phyloP scores from a whole-genome alignment of 2,888 invertebrate species.

The Macrophya alboannulata region DNA sequence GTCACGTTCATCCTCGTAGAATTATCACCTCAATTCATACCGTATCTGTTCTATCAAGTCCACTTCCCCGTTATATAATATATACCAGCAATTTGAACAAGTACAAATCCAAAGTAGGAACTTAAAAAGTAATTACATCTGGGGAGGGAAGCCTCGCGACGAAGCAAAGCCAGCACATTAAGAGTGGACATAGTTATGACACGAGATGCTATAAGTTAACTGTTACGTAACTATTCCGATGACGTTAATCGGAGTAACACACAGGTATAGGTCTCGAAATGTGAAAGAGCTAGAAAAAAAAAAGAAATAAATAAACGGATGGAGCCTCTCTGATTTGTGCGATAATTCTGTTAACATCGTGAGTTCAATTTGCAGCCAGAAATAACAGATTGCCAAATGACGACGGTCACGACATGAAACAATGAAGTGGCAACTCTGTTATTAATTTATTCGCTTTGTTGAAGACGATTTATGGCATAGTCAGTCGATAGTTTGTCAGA shows the following conservation, averaged over 20 bases:
- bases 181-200: neutral
- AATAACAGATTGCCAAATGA: neutral
- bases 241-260: neutral
- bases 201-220: neutral
- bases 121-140: neutral
- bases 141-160: neutral
- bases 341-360: neutral
- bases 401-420: neutral
- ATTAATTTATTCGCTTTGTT: neutral
- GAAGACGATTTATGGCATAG: neutral
- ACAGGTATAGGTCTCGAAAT: neutral
- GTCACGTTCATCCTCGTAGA: neutral
- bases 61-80: neutral
- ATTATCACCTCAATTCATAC: neutral
- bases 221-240: constrained; percentile 1
- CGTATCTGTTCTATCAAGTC: neutral
- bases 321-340: neutral
- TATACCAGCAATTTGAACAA: neutral
- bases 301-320: neutral
- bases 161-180: neutral
- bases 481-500: neutral
- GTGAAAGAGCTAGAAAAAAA: neutral
- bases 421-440: neutral
- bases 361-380: neutral
- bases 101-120: neutral